These are phyloP conservation scores for Epicampocera succincta DNA, from an alignment of 2,888 invertebrate genomes.

Conservation along the genomic window DNA sequence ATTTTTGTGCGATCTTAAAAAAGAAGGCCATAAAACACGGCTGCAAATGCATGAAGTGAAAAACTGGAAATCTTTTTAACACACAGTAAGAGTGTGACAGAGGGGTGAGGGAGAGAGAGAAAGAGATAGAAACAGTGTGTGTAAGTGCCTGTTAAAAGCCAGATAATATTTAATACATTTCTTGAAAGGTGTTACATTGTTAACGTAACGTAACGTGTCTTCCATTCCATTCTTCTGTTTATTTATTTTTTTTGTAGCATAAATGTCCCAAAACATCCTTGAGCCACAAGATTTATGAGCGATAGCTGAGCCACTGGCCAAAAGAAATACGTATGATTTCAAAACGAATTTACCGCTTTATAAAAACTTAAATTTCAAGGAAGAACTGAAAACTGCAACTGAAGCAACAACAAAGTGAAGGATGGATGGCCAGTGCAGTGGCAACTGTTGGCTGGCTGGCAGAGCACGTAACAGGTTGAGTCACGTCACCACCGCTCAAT, in stretches of 20 bases:
- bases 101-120: neutral
- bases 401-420: constrained; percentile 42
- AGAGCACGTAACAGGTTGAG: constrained; percentile 42
- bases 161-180: constrained; percentile 63
- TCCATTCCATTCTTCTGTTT: neutral
- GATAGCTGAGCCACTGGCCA: constrained; percentile 51
- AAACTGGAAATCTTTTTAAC: constrained; percentile 38
- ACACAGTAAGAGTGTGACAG: too few relatives aligned
- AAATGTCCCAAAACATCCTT: constrained; percentile 22
- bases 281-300: constrained; percentile 62
- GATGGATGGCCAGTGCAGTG: constrained; percentile 2
- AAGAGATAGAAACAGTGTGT: neutral
- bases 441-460: constrained; percentile 1
- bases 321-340: constrained; percentile 44
- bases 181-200: constrained; percentile 64
- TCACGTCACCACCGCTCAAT: constrained; percentile 53
- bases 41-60: constrained; percentile 12
- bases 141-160: constrained; percentile 29
- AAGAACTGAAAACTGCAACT: neutral
- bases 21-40: constrained; percentile 50
- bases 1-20: constrained; percentile 20
- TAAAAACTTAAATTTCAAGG: constrained; percentile 9
- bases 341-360: constrained; percentile 65
- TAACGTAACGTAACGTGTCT: constrained; percentile 57
- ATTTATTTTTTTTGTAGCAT: neutral